Evolutionary conservation across 1,140 invertebrate species (phyloP).

Genomic region (Hermetia illucens): DNA sequence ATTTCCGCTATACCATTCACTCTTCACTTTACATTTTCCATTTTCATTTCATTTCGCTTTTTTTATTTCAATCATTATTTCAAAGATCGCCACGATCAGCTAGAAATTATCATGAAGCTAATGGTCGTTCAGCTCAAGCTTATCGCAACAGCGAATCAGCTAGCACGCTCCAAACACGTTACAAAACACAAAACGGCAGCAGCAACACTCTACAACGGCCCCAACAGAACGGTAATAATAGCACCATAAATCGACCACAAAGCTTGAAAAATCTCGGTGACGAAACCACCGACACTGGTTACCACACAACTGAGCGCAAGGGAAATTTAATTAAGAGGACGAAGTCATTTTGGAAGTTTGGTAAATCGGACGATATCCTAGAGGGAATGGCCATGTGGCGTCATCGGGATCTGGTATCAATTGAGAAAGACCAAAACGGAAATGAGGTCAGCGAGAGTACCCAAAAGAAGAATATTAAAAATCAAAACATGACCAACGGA

Average conservation of each 20-base stretch:
- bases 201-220: conserved; percentile 31
- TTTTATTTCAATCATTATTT: no score
- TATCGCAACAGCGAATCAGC: no score
- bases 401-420: conserved; percentile 59
- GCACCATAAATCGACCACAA: no score
- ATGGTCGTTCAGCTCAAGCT: no score
- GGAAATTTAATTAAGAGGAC: conserved; percentile 55
- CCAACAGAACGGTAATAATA: conserved; percentile 36
- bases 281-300: neutral
- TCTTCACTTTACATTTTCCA: no score
- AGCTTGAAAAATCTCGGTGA: no score
- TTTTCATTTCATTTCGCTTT: no score
- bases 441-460: conserved; percentile 8
- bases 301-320: conserved; percentile 15
- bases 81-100: no score
- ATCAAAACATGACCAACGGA: conserved; percentile 25
- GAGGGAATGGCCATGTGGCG: conserved; percentile 76
- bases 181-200: conserved; percentile 20
- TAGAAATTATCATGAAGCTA: no score
- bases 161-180: no score
- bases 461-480: neutral
- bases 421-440: conserved; percentile 30
- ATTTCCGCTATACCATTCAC: no score
- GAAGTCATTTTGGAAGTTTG: conserved; percentile 73
- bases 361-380: conserved; percentile 52